A percentile compares a stretch with the other conserved stretches of the same genome.
These are phyloP conservation scores for Melozone crissalis DNA, from an alignment of 2,113 vertebrate species.

Conservation along the genomic window DNA sequence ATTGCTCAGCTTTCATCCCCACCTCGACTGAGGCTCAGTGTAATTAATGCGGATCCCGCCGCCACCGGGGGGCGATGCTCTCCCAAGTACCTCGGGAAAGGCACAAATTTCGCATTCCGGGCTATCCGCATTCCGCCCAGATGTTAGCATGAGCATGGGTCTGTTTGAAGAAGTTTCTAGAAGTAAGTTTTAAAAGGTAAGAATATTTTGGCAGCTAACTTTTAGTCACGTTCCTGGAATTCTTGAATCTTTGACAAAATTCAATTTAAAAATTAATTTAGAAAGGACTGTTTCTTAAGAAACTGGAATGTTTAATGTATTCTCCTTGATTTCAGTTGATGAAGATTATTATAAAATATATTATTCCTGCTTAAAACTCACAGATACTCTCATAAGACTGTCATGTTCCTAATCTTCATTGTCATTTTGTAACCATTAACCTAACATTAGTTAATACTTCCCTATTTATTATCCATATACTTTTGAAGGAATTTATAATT, in stretches of 20 bases:
- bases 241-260: neutral
- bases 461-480: neutral
- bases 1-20: neutral
- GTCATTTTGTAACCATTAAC: constrained; percentile 3
- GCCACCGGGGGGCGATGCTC: constrained; percentile 56
- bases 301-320: neutral
- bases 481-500: neutral
- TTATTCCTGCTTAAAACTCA: neutral
- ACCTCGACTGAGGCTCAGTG: accelerated
- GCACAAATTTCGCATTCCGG: too few relatives aligned
- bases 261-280: neutral
- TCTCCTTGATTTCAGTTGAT: neutral
- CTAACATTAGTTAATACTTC: constrained; percentile 8
- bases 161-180: neutral
- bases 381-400: neutral
- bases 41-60: neutral
- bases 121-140: neutral
- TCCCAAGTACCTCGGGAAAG: neutral
- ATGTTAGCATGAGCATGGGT: too few relatives aligned
- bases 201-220: neutral
- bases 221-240: neutral
- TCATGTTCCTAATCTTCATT: neutral
- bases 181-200: neutral
- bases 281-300: neutral
- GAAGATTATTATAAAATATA: neutral